Percentiles rank a stretch among this genome's conserved stretches.
Evolutionary conservation across 2,888 invertebrate species (phyloP).

Genomic region (Tetropium fuscum): DNA sequence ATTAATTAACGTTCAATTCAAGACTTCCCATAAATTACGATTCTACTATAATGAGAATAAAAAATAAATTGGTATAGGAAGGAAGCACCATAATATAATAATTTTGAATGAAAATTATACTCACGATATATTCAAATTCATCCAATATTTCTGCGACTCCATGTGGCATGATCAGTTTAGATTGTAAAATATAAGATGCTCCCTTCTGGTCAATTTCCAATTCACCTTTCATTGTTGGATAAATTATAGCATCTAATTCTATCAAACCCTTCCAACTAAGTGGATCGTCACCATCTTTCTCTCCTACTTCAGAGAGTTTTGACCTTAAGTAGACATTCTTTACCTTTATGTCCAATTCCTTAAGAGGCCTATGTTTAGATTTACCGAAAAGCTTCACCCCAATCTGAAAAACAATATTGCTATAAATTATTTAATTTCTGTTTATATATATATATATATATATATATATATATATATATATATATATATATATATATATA

Average conservation of each 20-base stretch:
- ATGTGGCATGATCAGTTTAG: constrained; percentile 68
- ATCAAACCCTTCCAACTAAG: constrained; percentile 70
- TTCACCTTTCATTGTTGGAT: constrained; percentile 70
- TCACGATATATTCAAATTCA: constrained; percentile 70
- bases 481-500: too few species aligned
- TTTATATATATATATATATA: too few species aligned
- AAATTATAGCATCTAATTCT: constrained; percentile 70
- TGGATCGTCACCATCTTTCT: constrained; percentile 65
- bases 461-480: too few species aligned
- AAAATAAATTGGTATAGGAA: too few species aligned
- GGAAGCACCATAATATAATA: too few species aligned
- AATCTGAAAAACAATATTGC: constrained; percentile 63
- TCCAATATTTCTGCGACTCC: constrained; percentile 71
- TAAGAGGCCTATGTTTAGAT: constrained; percentile 61
- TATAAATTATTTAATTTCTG: too few species aligned
- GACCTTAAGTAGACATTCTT: constrained; percentile 57
- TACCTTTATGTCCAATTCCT: constrained; percentile 61
- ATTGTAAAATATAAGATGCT: constrained; percentile 69
- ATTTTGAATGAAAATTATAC: too few species aligned
- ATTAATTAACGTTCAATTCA: too few species aligned
- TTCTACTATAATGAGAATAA: too few species aligned
- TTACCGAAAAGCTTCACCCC: constrained; percentile 62
- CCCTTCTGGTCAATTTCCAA: constrained; percentile 70
- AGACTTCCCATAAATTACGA: too few species aligned
- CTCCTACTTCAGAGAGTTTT: constrained; percentile 52